These are phyloP conservation scores for Cheumatopsyche charites DNA, from an alignment of 1,140 invertebrate genomes.

Conservation along the genomic window DNA sequence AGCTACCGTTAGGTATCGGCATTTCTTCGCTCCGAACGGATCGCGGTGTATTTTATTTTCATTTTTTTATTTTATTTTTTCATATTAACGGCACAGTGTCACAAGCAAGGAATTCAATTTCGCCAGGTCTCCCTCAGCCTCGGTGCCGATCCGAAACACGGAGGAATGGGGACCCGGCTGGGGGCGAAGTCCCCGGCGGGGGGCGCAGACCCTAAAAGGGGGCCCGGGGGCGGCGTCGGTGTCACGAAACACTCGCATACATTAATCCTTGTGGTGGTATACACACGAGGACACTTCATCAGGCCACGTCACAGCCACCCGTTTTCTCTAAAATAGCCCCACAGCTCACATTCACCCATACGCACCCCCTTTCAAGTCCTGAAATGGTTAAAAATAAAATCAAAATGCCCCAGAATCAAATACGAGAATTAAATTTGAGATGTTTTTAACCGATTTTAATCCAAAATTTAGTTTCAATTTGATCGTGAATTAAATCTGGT, in stretches of 20 bases:
- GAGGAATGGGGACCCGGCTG: not conserved
- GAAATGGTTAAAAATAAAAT: too few relatives aligned
- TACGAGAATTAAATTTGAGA: not conserved
- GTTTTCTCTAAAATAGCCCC: constrained; percentile 24
- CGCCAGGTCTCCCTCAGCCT: not conserved
- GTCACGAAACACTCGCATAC: constrained; percentile 39
- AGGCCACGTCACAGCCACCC: constrained; percentile 41
- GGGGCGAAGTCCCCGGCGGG: not conserved
- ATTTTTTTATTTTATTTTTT: constrained; percentile 22
- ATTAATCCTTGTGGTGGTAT: constrained; percentile 35
- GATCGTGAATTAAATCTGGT: too few relatives aligned
- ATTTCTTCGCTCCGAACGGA: not conserved
- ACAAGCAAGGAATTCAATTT: constrained; percentile 42
- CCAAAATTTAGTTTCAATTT: too few relatives aligned
- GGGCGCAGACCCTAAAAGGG: constrained; percentile 4
- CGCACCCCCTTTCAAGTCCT: constrained; percentile 12
- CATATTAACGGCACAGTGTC: constrained; percentile 38
- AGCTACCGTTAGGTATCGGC: not conserved
- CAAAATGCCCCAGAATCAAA: too few relatives aligned
- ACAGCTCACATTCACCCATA: not conserved
- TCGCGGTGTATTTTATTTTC: not conserved
- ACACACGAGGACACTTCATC: constrained; percentile 37
- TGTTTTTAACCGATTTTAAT: too few relatives aligned
- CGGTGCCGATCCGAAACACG: constrained; percentile 2
- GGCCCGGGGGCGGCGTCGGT: constrained; percentile 4